Conservation (phyloP, 2,888 invertebrate species). For the Trissolcus brochymenae region DNA sequence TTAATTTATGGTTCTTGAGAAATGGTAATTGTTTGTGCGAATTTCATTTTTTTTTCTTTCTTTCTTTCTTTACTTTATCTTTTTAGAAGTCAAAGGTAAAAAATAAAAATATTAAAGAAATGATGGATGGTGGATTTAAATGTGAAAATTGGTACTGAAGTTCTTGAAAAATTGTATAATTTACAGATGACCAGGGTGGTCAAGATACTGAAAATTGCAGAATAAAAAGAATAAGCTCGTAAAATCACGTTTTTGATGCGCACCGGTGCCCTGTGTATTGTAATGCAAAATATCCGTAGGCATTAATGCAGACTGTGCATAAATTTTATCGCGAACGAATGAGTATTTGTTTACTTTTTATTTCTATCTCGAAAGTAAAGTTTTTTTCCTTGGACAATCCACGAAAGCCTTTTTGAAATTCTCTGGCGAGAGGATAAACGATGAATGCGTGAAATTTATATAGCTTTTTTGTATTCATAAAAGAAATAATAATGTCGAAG, state of each 20-base stretch:
- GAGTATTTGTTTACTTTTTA: neutral
- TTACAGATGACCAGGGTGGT: too few species aligned
- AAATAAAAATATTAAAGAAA: conserved; percentile 32
- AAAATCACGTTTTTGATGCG: conserved; percentile 13
- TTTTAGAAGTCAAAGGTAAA: conserved; percentile 2
- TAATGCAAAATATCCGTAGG: conserved; percentile 24
- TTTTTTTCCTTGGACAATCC: too few species aligned
- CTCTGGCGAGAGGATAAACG: too few species aligned
- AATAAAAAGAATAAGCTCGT: neutral
- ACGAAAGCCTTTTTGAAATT: too few species aligned
- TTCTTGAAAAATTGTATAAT: too few species aligned
- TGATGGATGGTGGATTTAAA: conserved; percentile 20
- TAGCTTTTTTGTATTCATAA: too few species aligned
- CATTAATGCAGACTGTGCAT: conserved; percentile 23
- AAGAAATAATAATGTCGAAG: too few species aligned
- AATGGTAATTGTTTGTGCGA: conserved; percentile 13
- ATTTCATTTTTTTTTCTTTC: neutral
- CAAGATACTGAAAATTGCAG: too few species aligned
- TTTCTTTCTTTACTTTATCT: too few species aligned
- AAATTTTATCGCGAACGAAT: conserved; percentile 13
- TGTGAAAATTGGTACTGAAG: neutral
- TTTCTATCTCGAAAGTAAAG: neutral
- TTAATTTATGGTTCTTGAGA: conserved; percentile 26
- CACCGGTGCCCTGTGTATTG: conserved; percentile 1
- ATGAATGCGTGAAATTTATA: too few species aligned